A percentile compares a stretch with the other conserved stretches of the same genome.
Conservation (phyloP, 2,113 vertebrate genomes). For the Istiophorus platypterus region DNA sequence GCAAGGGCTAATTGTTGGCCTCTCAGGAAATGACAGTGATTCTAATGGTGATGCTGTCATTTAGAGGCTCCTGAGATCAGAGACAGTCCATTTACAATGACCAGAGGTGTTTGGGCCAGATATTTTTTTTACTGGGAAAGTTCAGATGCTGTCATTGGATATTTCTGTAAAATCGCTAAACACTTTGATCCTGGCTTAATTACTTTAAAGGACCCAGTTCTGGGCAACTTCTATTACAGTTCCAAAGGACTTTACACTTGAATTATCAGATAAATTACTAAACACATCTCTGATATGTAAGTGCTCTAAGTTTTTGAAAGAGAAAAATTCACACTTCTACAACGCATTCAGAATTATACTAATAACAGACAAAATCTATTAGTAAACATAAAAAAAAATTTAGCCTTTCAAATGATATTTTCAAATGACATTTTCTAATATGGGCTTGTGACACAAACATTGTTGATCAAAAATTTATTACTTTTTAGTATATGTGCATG, state of each 20-base stretch:
- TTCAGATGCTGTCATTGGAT: constrained; percentile 7
- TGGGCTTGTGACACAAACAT: no score
- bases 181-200: constrained; percentile 19
- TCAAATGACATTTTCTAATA: no score
- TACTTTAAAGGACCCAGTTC: background rate
- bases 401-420: no score
- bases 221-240: background rate
- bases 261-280: no score
- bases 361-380: no score
- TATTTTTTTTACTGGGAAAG: constrained; percentile 5
- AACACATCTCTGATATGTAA: no score
- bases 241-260: no score
- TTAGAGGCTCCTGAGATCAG: constrained; percentile 56
- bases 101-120: constrained; percentile 30
- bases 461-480: no score
- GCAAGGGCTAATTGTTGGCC: constrained; percentile 63
- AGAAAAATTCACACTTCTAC: no score
- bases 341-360: no score
- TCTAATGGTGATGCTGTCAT: constrained; percentile 51
- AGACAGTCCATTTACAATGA: constrained; percentile 49
- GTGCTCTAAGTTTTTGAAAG: no score
- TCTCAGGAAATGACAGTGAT: constrained; percentile 69
- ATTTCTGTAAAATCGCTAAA: constrained; percentile 7
- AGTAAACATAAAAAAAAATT: no score
- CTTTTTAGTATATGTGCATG: background rate